Percentiles rank a stretch among this genome's conserved stretches.
Conservation (phyloP, 2,113 vertebrate species). For the Orthonyx spaldingii region DNA sequence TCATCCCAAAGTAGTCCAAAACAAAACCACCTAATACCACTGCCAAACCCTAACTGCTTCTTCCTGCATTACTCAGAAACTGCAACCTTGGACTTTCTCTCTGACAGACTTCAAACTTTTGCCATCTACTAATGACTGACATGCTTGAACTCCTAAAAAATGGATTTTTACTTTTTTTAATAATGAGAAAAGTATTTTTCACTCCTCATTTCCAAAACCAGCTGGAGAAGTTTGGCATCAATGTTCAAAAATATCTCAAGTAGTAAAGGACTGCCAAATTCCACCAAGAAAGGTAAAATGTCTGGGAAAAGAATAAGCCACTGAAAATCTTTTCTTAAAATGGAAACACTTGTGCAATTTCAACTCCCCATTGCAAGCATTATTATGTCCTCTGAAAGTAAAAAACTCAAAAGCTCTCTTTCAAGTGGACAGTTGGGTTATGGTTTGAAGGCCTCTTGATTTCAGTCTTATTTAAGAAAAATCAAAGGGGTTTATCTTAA, state of each 20-base stretch:
- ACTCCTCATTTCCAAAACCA: not conserved
- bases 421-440: not conserved
- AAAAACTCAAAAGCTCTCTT: slow-evolving; percentile 13
- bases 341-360: slow-evolving; percentile 38
- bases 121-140: not conserved
- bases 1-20: not conserved
- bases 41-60: not conserved
- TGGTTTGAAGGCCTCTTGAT: not conserved
- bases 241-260: not conserved
- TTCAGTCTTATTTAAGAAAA: not conserved
- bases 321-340: slow-evolving; percentile 43
- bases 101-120: not conserved
- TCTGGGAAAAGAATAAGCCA: not conserved
- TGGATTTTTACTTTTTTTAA: not conserved
- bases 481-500: not conserved
- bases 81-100: not conserved
- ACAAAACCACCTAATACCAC: not conserved
- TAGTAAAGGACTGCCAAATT: slow-evolving; percentile 2
- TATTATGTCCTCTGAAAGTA: not conserved
- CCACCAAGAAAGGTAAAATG: slow-evolving; percentile 6
- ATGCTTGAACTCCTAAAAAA: not conserved
- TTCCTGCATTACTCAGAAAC: not conserved
- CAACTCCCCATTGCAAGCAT: not conserved
- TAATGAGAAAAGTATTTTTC: slow-evolving; percentile 13
- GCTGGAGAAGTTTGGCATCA: not conserved